Percentiles rank a stretch among this genome's conserved stretches.
These are phyloP conservation scores for Eumerus sabulonum DNA, from an alignment of 2,888 invertebrate species.

Conservation along the genomic window DNA sequence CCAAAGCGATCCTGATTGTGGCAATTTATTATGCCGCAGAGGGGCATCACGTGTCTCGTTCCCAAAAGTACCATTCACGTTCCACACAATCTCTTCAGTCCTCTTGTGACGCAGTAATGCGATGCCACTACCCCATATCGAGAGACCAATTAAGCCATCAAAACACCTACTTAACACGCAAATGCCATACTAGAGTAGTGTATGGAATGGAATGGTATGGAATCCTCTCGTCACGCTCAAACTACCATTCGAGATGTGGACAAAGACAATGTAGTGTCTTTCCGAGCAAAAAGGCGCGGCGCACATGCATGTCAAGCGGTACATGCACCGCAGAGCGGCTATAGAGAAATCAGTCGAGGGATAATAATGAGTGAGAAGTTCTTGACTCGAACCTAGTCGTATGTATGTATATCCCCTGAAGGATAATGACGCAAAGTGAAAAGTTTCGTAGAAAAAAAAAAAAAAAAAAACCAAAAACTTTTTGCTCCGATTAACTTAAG, in stretches of 20 bases:
- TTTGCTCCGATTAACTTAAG: constrained; percentile 66
- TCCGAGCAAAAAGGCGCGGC: background rate
- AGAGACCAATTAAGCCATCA: constrained; percentile 22
- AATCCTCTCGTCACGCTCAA: too few relatives aligned
- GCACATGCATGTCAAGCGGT: constrained; percentile 5
- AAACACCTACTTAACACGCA: constrained; percentile 9
- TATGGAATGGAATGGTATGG: too few relatives aligned
- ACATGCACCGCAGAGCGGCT: constrained; percentile 20
- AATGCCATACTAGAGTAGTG: too few relatives aligned
- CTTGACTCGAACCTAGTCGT: background rate
- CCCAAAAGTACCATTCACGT: background rate
- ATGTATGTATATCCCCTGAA: constrained; percentile 28
- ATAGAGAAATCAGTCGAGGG: background rate
- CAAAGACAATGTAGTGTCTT: background rate
- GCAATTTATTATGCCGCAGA: background rate
- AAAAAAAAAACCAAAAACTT: too few relatives aligned
- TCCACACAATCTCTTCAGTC: background rate
- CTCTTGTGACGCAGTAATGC: constrained; percentile 3
- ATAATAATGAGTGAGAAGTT: too few relatives aligned
- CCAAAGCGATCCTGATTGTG: background rate
- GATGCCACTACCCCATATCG: constrained; percentile 13
- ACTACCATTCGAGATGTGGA: background rate
- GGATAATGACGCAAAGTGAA: constrained; percentile 60
- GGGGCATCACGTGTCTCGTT: too few relatives aligned
- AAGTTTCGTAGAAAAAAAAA: constrained; percentile 53